A percentile compares a stretch with the other conserved stretches of the same genome.
phyloP scores from a whole-genome alignment of 23 tunicate genomes.

The Clavelina lepadiformis region DNA sequence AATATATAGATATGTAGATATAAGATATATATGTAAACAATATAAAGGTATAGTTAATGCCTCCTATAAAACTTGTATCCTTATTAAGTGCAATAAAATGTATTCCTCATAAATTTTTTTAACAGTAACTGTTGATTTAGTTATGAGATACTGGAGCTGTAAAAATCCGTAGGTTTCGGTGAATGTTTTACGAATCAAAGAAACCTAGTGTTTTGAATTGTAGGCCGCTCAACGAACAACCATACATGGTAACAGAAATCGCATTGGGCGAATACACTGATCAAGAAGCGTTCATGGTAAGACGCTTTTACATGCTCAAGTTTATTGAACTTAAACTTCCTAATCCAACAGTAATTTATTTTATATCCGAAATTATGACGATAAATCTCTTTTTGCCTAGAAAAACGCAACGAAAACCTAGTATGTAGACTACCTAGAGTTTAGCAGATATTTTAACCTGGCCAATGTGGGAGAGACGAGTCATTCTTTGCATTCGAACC shows the following conservation, averaged over 20 bases:
- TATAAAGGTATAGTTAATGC: too few relatives aligned
- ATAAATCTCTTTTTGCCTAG: not conserved
- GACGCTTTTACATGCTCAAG: not conserved
- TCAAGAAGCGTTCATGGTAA: not conserved
- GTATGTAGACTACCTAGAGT: too few relatives aligned
- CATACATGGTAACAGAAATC: conserved; percentile 7
- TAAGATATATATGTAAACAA: too few relatives aligned
- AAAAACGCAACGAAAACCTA: not conserved
- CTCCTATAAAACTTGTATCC: too few relatives aligned
- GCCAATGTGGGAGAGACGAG: too few relatives aligned
- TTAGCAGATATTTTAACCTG: too few relatives aligned
- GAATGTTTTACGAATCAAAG: too few relatives aligned
- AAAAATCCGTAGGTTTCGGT: not conserved
- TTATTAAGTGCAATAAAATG: too few relatives aligned
- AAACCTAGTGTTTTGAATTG: conserved; percentile 1
- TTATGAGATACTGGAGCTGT: not conserved
- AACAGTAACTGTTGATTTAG: not conserved
- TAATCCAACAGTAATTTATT: not conserved
- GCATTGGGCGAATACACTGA: conserved; percentile 13
- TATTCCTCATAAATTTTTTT: not conserved
- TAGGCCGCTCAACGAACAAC: conserved; percentile 11
- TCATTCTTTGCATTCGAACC: too few relatives aligned
- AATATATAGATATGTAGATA: too few relatives aligned
- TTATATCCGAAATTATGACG: not conserved
- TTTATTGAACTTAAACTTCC: not conserved